Percentiles rank a stretch among this genome's conserved stretches.
These are phyloP conservation scores for Vombatus ursinus DNA, from an alignment of 2,113 vertebrate genomes.

Conservation along the genomic window DNA sequence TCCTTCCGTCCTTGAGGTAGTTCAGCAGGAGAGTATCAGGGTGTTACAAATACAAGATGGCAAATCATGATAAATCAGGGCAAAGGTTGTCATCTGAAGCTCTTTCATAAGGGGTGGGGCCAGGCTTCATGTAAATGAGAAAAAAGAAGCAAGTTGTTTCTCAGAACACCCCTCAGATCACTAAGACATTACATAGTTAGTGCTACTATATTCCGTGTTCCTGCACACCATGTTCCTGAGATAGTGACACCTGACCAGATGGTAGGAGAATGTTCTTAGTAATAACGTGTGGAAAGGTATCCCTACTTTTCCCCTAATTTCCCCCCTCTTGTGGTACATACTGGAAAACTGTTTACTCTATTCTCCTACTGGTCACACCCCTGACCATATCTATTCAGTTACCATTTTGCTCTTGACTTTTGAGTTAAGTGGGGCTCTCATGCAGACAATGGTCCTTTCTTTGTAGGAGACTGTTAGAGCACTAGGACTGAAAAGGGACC, in stretches of 20 bases:
- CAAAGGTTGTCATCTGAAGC: neutral
- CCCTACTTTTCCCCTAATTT: neutral
- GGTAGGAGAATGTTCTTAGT: neutral
- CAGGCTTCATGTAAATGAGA: neutral
- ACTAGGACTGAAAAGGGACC: neutral
- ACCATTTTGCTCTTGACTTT: neutral
- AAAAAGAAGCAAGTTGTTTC: neutral
- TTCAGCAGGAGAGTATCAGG: neutral
- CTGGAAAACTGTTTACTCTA: neutral
- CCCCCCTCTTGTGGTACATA: neutral
- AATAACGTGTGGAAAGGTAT: neutral
- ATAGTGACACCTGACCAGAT: fast-evolving
- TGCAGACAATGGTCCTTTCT: neutral
- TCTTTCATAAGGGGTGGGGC: neutral
- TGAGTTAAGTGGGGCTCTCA: neutral
- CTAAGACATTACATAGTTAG: neutral
- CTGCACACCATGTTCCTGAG: fast-evolving
- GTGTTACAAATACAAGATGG: neutral
- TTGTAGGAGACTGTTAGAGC: neutral
- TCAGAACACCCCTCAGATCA: neutral
- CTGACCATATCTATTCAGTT: neutral
- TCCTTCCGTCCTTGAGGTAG: neutral
- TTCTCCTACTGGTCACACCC: neutral
- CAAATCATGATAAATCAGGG: neutral
- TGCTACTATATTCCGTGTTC: neutral